Base-by-base conservation (phyloP, 2,888 invertebrate genomes). In the Patella depressa region DNA sequence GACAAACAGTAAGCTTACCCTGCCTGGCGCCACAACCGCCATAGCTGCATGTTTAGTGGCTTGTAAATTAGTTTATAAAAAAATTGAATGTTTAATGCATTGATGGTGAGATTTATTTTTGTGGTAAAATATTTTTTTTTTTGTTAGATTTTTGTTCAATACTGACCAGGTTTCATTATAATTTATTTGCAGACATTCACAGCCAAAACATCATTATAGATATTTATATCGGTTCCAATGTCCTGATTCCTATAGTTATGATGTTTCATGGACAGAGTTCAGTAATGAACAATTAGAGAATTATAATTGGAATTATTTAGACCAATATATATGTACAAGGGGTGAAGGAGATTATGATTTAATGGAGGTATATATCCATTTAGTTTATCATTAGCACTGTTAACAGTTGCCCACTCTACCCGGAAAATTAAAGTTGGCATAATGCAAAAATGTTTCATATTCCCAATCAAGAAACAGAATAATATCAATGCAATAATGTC, bases 271-370 rank as follows among this genome's bases (percentile, higher is more conserved):
- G 94, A 97, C 97, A 0, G 96, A 97, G 71, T 98, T 98, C 91
- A 95, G 96, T 1, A 97, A 97, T 0, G 98, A 98, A 92, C 97
- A 97, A 89, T 92, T 98, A 76, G 98, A 98, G 92, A 97, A 96
- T 86, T 98, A 96, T 91, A 98, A 97, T 92, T 99, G 98, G 98
- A 98, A 98, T 92, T 97, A 97, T 90, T 94, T 98, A 93, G 98
- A 99, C 92, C 96, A 98, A 91, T 98, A 98, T 90, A 97, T 98
- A 82, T 98, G 98, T 89, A 97, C 97, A 0, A 93, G 97, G 80
- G 98, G 98, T 0, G 97, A 98, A 90, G 96, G 96, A 0, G 89
- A 90, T 80, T 97, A 97, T 93, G 94, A 95, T 54, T 93, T 98
- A 53, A 95, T 95, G 81, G 97, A 97, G 93, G 97, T 97, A 91